Percentiles rank a stretch among this genome's conserved stretches.
phyloP scores from a whole-genome alignment of 1,140 invertebrate genomes.

The Neelides sp. region DNA sequence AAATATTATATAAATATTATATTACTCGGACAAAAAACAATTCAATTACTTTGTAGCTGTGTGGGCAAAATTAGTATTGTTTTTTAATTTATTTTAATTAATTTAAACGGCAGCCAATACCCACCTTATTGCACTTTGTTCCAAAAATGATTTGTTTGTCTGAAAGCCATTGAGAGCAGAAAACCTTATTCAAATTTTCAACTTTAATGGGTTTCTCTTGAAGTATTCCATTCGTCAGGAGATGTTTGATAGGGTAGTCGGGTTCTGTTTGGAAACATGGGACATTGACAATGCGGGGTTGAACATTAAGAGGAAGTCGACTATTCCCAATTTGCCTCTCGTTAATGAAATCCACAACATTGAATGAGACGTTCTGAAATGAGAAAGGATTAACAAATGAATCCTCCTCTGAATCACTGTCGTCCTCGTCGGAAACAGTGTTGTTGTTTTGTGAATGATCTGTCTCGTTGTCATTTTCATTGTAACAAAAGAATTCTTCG shows the following conservation, averaged over 20 bases:
- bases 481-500: slow-evolving; percentile 76
- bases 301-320: slow-evolving; percentile 20
- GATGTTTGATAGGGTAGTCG: slow-evolving; percentile 68
- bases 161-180: slow-evolving; percentile 90
- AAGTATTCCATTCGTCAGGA: slow-evolving; percentile 75
- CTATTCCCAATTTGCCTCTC: slow-evolving; percentile 56
- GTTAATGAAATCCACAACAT: slow-evolving; percentile 69
- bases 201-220: slow-evolving; percentile 67
- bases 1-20: not conserved
- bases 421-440: not conserved
- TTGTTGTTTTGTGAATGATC: slow-evolving; percentile 35
- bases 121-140: slow-evolving; percentile 90
- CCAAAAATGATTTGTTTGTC: slow-evolving; percentile 88
- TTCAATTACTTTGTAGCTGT: slow-evolving; percentile 5
- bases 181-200: slow-evolving; percentile 86
- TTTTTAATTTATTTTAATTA: not conserved
- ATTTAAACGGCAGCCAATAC: slow-evolving; percentile 28
- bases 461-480: slow-evolving; percentile 70
- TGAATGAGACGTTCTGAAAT: slow-evolving; percentile 63
- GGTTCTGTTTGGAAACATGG: slow-evolving; percentile 57
- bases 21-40: not conserved
- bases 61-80: not conserved
- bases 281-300: slow-evolving; percentile 37
- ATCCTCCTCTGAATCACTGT: not conserved
- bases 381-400: slow-evolving; percentile 26